Evolutionary conservation across 2,797 vertebrate genomes (phyloP).

Genomic region (Alca torda): DNA sequence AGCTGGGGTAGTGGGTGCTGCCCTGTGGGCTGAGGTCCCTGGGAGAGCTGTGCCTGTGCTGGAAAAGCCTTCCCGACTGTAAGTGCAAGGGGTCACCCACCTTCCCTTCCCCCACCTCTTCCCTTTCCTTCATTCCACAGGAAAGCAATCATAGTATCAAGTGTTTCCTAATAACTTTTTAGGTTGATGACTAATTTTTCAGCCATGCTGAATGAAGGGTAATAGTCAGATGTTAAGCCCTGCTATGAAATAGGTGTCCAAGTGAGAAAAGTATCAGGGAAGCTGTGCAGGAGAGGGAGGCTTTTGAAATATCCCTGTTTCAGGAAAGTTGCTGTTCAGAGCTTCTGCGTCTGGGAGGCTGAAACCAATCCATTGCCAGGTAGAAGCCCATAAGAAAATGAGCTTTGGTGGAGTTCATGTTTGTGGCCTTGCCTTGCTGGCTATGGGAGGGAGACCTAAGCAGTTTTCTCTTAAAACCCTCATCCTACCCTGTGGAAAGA

Average conservation of each 20-base stretch:
- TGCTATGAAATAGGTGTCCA: slow-evolving; percentile 14
- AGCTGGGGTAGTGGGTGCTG: rapidly evolving
- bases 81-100: not conserved
- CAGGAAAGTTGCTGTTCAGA: not conserved
- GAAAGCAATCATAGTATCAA: slow-evolving; percentile 58
- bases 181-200: slow-evolving; percentile 62
- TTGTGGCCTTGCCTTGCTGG: slow-evolving; percentile 35
- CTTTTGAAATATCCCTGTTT: not conserved
- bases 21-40: not conserved
- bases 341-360: not conserved
- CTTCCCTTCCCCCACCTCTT: not conserved
- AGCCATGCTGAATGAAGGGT: slow-evolving; percentile 14
- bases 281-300: not conserved
- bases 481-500: not conserved
- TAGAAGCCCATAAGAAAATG: slow-evolving; percentile 37
- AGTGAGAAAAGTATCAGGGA: not conserved
- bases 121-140: slow-evolving; percentile 5
- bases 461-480: slow-evolving; percentile 4
- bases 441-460: not conserved
- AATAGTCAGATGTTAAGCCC: slow-evolving; percentile 16
- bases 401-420: not conserved
- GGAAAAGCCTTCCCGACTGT: not conserved
- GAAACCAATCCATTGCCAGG: not conserved
- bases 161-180: slow-evolving; percentile 57
- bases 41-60: not conserved